These are phyloP conservation scores for Oreotrochilus melanogaster DNA, from an alignment of 2,113 vertebrate species.

Conservation along the genomic window DNA sequence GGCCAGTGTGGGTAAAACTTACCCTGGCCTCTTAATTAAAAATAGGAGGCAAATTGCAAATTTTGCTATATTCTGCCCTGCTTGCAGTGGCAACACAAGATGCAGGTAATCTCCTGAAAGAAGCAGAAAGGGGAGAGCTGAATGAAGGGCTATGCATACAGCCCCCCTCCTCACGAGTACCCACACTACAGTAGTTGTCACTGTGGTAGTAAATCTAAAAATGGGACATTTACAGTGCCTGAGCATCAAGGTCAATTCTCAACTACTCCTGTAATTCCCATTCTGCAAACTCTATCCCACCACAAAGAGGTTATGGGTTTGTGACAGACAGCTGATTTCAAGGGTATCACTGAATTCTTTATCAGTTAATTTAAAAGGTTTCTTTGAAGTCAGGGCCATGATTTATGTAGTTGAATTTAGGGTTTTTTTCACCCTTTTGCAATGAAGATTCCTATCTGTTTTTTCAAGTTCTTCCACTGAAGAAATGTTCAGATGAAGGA, in stretches of 20 bases:
- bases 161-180: not conserved
- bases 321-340: not conserved
- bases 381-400: not conserved
- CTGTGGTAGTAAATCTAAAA: not conserved
- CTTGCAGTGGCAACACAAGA: not conserved
- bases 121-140: not conserved
- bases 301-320: not conserved
- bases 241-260: not conserved
- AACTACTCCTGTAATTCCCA: not conserved
- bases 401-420: not conserved
- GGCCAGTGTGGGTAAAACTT: not conserved
- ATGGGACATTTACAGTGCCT: not conserved
- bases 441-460: not conserved
- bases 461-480: not conserved
- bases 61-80: not conserved
- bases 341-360: not conserved
- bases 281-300: not conserved
- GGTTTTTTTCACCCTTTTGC: not conserved
- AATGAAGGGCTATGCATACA: not conserved
- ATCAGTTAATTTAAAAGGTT: conserved; percentile 8
- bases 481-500: not conserved
- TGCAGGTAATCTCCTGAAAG: not conserved
- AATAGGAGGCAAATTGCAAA: not conserved
- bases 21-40: fast-evolving
- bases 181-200: not conserved